phyloP scores from a whole-genome alignment of 2,888 invertebrate genomes.

The Drosophila paracracens region DNA sequence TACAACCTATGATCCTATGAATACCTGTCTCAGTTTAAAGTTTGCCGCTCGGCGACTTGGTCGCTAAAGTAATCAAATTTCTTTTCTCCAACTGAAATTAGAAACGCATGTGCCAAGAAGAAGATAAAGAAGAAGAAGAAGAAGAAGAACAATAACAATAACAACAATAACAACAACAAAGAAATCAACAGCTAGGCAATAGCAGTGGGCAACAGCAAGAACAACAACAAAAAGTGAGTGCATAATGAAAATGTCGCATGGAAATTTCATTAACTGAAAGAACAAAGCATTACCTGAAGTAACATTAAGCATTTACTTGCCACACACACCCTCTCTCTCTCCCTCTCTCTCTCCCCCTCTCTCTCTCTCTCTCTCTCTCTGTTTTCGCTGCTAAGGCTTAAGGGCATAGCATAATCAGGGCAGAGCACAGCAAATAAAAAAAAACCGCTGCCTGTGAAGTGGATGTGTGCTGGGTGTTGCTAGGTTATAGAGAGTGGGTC shows the following conservation, averaged over 20 bases:
- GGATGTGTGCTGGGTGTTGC: background rate
- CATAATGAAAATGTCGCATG: constrained; percentile 43
- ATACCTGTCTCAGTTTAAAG: constrained; percentile 32
- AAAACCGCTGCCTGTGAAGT: constrained; percentile 16
- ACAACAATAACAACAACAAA: constrained; percentile 6
- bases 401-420: constrained; percentile 45
- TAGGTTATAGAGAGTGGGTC: too few species aligned
- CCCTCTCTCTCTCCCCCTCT: background rate
- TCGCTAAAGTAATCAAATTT: constrained; percentile 53
- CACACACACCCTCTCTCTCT: background rate
- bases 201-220: constrained; percentile 2
- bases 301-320: constrained; percentile 46
- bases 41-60: constrained; percentile 20
- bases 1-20: background rate
- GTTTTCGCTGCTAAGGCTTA: constrained; percentile 17
- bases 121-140: background rate
- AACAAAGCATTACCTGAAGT: constrained; percentile 49
- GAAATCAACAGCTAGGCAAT: background rate
- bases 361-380: background rate
- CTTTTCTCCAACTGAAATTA: constrained; percentile 49
- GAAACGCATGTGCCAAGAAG: constrained; percentile 40
- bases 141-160: background rate
- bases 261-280: constrained; percentile 64
- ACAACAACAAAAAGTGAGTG: constrained; percentile 24
- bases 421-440: constrained; percentile 34